Conservation (phyloP, 2,888 invertebrate genomes). For the Xylota sylvarum region DNA sequence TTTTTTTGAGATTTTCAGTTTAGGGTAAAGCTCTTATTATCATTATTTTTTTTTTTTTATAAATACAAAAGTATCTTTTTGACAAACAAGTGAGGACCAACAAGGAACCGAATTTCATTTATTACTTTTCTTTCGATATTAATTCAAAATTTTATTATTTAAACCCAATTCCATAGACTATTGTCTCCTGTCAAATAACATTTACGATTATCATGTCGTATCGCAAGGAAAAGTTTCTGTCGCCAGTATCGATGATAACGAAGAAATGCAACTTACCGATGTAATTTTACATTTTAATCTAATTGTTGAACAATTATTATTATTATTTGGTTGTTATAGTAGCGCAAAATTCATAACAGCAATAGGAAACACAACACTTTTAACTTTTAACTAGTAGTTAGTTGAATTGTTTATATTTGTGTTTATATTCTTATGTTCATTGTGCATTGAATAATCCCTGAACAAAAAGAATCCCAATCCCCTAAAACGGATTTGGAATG, state of each 20-base stretch:
- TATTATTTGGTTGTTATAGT: constrained; percentile 37
- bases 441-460: constrained; percentile 30
- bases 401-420: constrained; percentile 22
- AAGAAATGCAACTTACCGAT: constrained; percentile 93
- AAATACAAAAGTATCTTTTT: constrained; percentile 8
- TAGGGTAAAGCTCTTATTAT: constrained; percentile 12
- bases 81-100: constrained; percentile 20
- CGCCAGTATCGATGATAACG: constrained; percentile 96
- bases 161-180: constrained; percentile 79
- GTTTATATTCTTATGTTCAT: constrained; percentile 1
- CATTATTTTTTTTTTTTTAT: background rate
- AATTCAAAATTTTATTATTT: constrained; percentile 64
- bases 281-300: constrained; percentile 86
- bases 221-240: constrained; percentile 98
- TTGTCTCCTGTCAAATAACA: constrained; percentile 91
- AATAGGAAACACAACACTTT: constrained; percentile 59
- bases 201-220: constrained; percentile 95
- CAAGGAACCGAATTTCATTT: background rate
- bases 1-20: constrained; percentile 13
- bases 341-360: constrained; percentile 68
- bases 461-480: constrained; percentile 27
- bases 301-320: constrained; percentile 38
- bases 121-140: constrained; percentile 38
- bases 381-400: constrained; percentile 34
- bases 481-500: constrained; percentile 32